A percentile compares a stretch with the other conserved stretches of the same genome.
Evolutionary conservation across 2,113 vertebrate species (phyloP).

Genomic region (Leptosomus discolor): DNA sequence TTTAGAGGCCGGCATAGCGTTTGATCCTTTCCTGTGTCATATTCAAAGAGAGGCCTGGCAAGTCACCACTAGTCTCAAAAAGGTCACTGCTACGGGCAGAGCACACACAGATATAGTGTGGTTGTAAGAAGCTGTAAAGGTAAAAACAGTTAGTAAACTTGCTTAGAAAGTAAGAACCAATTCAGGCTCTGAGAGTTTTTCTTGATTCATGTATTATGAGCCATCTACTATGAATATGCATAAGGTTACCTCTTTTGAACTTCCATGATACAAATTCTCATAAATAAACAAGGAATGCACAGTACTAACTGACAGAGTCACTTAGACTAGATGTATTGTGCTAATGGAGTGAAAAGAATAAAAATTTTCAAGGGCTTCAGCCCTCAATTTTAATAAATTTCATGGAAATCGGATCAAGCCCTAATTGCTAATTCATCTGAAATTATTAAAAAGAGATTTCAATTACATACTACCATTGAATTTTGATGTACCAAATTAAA

Average conservation of each 20-base stretch:
- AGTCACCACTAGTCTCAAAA: background rate
- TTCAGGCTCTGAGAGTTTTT: conserved; percentile 57
- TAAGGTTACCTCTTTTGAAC: conserved; percentile 81
- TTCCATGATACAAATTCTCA: conserved; percentile 83
- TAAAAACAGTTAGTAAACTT: conserved; percentile 7
- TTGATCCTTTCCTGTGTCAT: conserved; percentile 19
- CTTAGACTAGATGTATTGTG: conserved; percentile 77
- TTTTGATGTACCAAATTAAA: conserved; percentile 91
- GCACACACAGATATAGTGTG: background rate
- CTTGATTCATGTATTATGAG: conserved; percentile 76
- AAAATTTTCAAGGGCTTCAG: conserved; percentile 81
- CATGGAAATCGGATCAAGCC: conserved; percentile 90
- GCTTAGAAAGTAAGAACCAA: conserved; percentile 34
- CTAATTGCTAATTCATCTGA: conserved; percentile 98
- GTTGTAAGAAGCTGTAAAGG: background rate
- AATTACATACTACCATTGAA: conserved; percentile 91
- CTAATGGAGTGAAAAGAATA: conserved; percentile 83
- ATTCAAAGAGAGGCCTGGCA: background rate
- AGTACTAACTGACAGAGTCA: conserved; percentile 77
- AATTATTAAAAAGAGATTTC: conserved; percentile 99
- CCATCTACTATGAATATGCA: conserved; percentile 77
- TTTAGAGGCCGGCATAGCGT: background rate
- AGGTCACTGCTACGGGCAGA: background rate
- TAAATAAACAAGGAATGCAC: conserved; percentile 83
- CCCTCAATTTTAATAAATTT: conserved; percentile 92